These are phyloP conservation scores for Phoebastria nigripes DNA, from an alignment of 2,797 vertebrate genomes.

Conservation along the genomic window DNA sequence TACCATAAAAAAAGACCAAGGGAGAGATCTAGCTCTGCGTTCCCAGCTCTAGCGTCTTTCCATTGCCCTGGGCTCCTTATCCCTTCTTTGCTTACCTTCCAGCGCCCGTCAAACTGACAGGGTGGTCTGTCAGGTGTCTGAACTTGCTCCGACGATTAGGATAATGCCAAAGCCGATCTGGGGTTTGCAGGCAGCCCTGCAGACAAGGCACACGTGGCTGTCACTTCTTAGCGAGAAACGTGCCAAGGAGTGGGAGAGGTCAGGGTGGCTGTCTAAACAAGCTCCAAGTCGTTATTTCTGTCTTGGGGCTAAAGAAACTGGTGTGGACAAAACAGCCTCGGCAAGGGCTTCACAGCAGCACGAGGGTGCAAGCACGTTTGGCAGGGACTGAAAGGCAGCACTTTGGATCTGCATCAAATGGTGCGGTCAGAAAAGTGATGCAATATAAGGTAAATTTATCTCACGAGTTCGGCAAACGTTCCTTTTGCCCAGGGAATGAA, in stretches of 20 bases:
- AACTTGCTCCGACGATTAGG: constrained; percentile 78
- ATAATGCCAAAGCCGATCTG: constrained; percentile 85
- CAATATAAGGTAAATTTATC: neutral
- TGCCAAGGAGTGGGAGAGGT: neutral
- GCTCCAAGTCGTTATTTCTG: neutral
- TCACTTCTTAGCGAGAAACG: neutral
- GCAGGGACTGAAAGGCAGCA: neutral
- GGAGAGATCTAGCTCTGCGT: neutral
- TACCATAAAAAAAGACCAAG: neutral
- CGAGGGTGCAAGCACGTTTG: accelerated
- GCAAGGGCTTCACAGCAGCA: neutral
- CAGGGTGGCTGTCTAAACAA: neutral
- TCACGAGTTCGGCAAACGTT: neutral
- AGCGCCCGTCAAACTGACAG: constrained; percentile 81
- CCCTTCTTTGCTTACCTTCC: constrained; percentile 78
- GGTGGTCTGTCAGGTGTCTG: constrained; percentile 83
- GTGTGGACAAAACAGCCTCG: accelerated
- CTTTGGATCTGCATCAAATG: neutral
- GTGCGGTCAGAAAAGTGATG: neutral
- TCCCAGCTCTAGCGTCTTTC: neutral
- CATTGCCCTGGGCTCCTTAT: neutral
- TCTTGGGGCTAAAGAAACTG: neutral
- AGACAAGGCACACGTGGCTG: neutral
- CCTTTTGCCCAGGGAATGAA: neutral
- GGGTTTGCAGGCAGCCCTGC: constrained; percentile 75